Percentiles rank a stretch among this genome's conserved stretches.
phyloP scores from a whole-genome alignment of 2,113 vertebrate species.

The Mugil cephalus region DNA sequence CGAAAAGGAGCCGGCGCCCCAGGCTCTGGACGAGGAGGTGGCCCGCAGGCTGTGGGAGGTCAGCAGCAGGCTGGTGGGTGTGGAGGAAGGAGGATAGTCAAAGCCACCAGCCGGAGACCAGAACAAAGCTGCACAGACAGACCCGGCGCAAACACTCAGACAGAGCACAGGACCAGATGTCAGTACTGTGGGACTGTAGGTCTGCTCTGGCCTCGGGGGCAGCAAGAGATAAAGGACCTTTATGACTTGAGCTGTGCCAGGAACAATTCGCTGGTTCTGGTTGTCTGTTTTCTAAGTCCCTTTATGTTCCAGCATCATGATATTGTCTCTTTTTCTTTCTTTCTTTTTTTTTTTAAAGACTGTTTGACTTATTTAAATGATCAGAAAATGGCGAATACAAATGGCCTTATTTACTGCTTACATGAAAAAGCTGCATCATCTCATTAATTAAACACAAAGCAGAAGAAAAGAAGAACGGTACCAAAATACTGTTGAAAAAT shows the following conservation, averaged over 20 bases:
- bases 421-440: too few species aligned
- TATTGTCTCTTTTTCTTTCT: conserved; percentile 3
- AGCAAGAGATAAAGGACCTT: conserved; percentile 25
- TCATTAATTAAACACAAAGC: not conserved
- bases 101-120: conserved; percentile 27
- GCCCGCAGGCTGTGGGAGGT: conserved; percentile 86
- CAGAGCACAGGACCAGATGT: conserved; percentile 46
- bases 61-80: conserved; percentile 86
- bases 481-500: not conserved
- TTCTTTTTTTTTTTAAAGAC: not conserved
- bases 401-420: too few species aligned
- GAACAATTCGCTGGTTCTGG: conserved; percentile 26
- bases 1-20: conserved; percentile 85
- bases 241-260: conserved; percentile 25
- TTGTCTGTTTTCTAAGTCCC: conserved; percentile 17
- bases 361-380: too few species aligned
- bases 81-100: conserved; percentile 67
- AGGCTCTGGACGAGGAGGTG: conserved; percentile 84
- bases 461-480: not conserved
- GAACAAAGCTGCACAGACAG: conserved; percentile 33
- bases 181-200: conserved; percentile 31
- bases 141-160: conserved; percentile 16
- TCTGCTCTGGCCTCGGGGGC: conserved; percentile 8
- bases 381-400: too few species aligned
- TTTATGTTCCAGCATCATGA: conserved; percentile 58